Evolutionary conservation across 1,140 invertebrate genomes (phyloP).

Genomic region (Stegodyphus dumicola): DNA sequence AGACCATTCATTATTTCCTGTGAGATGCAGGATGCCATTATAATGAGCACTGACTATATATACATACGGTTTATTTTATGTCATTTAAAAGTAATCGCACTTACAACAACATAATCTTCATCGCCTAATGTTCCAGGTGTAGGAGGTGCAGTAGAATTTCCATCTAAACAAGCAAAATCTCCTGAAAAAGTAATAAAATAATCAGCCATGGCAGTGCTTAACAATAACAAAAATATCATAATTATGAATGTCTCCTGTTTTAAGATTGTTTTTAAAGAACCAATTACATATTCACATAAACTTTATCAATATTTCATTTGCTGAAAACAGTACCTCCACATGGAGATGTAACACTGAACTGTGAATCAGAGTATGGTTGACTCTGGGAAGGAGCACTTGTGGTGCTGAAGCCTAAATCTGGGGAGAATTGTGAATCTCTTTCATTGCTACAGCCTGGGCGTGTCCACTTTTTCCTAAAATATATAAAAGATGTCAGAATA

Average conservation of each 20-base stretch:
- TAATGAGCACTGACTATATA: too few species aligned
- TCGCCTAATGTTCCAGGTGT: constrained; percentile 52
- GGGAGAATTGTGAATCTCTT: constrained; percentile 51
- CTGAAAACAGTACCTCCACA: constrained; percentile 27
- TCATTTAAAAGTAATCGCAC: constrained; percentile 1
- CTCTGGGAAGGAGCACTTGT: constrained; percentile 60
- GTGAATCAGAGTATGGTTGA: constrained; percentile 55
- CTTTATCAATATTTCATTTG: too few species aligned
- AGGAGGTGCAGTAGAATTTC: constrained; percentile 54
- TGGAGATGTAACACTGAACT: constrained; percentile 50
- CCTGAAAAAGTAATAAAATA: background rate
- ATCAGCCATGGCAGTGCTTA: too few species aligned
- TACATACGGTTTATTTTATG: background rate
- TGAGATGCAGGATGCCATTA: too few species aligned
- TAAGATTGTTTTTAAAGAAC: too few species aligned
- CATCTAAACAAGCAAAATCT: constrained; percentile 58
- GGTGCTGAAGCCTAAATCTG: constrained; percentile 53
- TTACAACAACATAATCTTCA: constrained; percentile 59
- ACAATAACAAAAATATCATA: too few species aligned
- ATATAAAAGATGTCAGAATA: background rate
- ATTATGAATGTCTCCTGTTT: too few species aligned
- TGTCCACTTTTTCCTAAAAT: constrained; percentile 50
- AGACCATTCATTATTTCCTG: background rate
- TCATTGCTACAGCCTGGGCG: constrained; percentile 47
- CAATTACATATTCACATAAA: too few species aligned